Conservation (phyloP, 1,140 invertebrate genomes). For the Hetaerina americana region DNA sequence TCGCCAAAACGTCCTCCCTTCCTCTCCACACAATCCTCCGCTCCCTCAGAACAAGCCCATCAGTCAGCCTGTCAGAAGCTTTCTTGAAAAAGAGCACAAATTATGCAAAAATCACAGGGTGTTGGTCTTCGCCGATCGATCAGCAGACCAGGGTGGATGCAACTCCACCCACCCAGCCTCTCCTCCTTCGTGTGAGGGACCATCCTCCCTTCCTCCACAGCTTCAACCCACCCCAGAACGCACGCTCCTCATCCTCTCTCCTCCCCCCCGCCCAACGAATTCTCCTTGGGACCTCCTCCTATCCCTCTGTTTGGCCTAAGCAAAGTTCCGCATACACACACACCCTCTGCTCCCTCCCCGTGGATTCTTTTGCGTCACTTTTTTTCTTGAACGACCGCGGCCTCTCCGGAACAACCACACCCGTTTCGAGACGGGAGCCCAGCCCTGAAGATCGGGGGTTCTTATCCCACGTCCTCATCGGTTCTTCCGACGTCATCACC, state of each 20-base stretch:
- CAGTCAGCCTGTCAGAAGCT: background rate
- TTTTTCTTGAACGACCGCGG: too few species aligned
- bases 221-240: too few species aligned
- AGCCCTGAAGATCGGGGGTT: background rate
- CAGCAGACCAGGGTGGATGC: background rate
- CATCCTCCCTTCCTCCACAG: too few species aligned
- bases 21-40: background rate
- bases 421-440: background rate
- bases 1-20: too few species aligned
- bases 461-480: background rate
- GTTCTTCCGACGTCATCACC: background rate
- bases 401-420: background rate
- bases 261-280: too few species aligned
- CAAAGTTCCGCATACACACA: too few species aligned
- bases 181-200: background rate
- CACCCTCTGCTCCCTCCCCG: too few species aligned
- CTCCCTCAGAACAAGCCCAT: background rate
- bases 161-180: background rate
- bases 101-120: background rate
- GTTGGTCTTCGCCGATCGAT: background rate
- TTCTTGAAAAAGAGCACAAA: background rate
- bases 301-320: too few species aligned
- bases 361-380: too few species aligned
- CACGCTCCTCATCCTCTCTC: too few species aligned
- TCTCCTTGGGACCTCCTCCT: too few species aligned